Base-by-base conservation (phyloP, 92 coral and sea anemone genomes). In the Palythoa grandiflora region DNA sequence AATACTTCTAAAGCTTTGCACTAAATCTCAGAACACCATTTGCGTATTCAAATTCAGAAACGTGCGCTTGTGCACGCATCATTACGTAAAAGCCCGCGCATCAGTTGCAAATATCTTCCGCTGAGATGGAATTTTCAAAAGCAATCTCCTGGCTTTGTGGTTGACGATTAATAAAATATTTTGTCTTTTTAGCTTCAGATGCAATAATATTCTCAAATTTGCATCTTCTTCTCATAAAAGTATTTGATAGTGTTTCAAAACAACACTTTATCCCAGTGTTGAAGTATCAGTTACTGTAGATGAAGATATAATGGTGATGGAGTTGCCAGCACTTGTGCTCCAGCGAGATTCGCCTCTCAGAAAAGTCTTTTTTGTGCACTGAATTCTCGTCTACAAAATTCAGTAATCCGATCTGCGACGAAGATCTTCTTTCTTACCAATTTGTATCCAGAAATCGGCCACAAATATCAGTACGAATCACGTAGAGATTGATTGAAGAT, bases 81-180 rank as follows among this genome's bases (percentile, higher is more conserved):
- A 70, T 38, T 1, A 17, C 75, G 47, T 13, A 36, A 38, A 65
- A 20, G 75, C 44, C 28, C 10, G 75, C 47, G 50, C 50, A 44
- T 44, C 0, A 70, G 10, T 8, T 70, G 48, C 6, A 2, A 36
- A 35, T 36, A 70, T 39, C 16, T 39, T 4, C 63, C 14, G 17
- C 7, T 19, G 17, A 77, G 21, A 28, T 35, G 13, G 21, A 10
- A 9, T 37, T 71, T 40, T 17, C 75, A 1, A 59, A 35, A 9
- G 13, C 35, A 36, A 55, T 54, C 53, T 21, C 83, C 35, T 12
- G 21, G 40, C 83, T 77, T 54, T 77, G 83, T 15, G 83, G 83
- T 77, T 77, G 68, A 47, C 38, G 17, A 5, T 14, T 77, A 36
- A 19, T 35, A 50, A 35, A 7, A 21, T 21, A 55, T 4, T 77